Evolutionary conservation across 2,888 invertebrate species (phyloP).

Genomic region (Ochropleura leucogaster): DNA sequence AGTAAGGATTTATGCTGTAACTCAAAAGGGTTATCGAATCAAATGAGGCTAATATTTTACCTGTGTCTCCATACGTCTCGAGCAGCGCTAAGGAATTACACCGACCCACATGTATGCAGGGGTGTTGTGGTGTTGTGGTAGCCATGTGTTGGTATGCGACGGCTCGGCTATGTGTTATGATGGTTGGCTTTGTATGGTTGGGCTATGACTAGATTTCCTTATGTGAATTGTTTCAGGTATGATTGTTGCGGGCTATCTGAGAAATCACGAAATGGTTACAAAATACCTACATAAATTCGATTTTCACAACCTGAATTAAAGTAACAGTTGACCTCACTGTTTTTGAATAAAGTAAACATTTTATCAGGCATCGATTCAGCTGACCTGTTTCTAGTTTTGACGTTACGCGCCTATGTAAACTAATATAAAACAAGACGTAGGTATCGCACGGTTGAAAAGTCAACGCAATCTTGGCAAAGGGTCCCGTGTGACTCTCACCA

Average conservation of each 20-base stretch:
- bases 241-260: not conserved
- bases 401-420: constrained; percentile 70
- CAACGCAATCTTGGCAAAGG: constrained; percentile 85
- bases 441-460: constrained; percentile 80
- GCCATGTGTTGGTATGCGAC: constrained; percentile 11
- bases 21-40: not conserved
- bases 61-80: not conserved
- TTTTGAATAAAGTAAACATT: constrained; percentile 24
- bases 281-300: not conserved
- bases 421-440: constrained; percentile 76
- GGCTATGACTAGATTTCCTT: not conserved
- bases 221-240: not conserved
- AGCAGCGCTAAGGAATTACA: constrained; percentile 11
- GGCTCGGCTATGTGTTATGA: not conserved
- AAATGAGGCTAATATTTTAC: constrained; percentile 2
- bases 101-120: not conserved
- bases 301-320: not conserved
- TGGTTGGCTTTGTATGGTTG: not conserved
- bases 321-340: not conserved
- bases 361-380: constrained; percentile 23
- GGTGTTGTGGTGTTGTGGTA: constrained; percentile 19
- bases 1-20: too few relatives aligned
- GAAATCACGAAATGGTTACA: not conserved
- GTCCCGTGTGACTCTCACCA: constrained; percentile 85
- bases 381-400: constrained; percentile 61